Evolutionary conservation across 92 coral and sea anemone species (phyloP), one percentile per base, ranked within the genome.

Genomic region (Parazoanthus swiftii): DNA sequence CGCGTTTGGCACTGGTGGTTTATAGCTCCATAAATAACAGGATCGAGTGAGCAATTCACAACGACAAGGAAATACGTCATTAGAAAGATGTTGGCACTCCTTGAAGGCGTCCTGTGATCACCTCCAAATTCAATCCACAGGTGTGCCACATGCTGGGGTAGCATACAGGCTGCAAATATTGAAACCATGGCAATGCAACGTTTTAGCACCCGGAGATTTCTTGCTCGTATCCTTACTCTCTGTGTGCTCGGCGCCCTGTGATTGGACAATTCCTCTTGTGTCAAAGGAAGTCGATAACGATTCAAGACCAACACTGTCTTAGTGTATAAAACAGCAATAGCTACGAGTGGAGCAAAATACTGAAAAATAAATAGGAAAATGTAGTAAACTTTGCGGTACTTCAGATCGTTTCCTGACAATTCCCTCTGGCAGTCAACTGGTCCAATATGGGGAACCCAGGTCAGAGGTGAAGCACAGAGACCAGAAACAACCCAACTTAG

Each of bases 81-180:
- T 74, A 74, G 77, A 74, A 74, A 74, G 77, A 74, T 15, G 20
- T 74, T 74, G 2, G 77, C 77, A 21, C 77, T 74, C 77, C 11
- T 74, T 16, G 39, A 18, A 16, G 77, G 77, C 46, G 21, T 29
- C 77, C 21, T 35, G 77, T 36, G 77, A 37, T 46, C 77, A 36
- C 39, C 44, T 14, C 46, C 46, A 18, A 74, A 36, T 21, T 74
- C 77, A 74, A 36, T 36, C 77, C 77, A 74, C 77, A 74, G 77
- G 77, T 74, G 46, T 37, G 42, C 77, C 77, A 74, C 77, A 36
- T 74, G 77, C 77, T 74, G 77, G 42, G 77, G 77, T 11, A 74
- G 77, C 77, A 74, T 74, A 74, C 77, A 74, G 37, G 77, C 77
- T 3, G 77, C 77, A 74, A 74, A 74, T 74, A 74, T 26, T 26